Conservation (phyloP, 2,888 invertebrate species). For the Leptopilina drosophilae region DNA sequence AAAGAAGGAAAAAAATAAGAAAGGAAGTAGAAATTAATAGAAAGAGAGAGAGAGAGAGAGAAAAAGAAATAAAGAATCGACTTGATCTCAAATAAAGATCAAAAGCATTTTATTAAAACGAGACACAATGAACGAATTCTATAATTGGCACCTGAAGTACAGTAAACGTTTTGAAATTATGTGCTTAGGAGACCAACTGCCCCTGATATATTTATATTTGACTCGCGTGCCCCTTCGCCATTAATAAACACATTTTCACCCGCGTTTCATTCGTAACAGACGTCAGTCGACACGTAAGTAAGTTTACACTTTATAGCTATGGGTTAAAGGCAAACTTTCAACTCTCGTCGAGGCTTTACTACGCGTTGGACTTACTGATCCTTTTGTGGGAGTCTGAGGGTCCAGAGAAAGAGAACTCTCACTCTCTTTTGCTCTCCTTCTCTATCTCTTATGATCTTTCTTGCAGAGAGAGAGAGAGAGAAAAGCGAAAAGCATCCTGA, state of each 20-base stretch:
- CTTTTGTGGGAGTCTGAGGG: constrained; percentile 43
- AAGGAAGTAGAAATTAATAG: no score
- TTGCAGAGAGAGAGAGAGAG: no score
- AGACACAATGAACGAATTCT: background rate
- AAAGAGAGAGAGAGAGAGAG: no score
- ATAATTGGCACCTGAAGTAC: background rate
- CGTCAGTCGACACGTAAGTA: constrained; percentile 30
- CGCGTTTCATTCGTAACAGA: constrained; percentile 19
- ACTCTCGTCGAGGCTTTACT: constrained; percentile 35
- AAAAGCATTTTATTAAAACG: background rate
- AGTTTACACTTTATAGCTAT: constrained; percentile 36
- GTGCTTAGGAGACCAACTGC: background rate
- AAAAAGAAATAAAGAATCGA: no score
- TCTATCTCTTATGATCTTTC: no score
- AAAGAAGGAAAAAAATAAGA: no score
- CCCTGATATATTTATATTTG: constrained; percentile 11
- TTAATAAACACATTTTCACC: constrained; percentile 28
- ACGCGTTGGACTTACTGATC: constrained; percentile 41
- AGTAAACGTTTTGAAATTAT: background rate
- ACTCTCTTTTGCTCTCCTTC: no score
- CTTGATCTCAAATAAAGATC: background rate
- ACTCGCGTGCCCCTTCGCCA: constrained; percentile 28
- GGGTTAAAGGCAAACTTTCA: constrained; percentile 33
- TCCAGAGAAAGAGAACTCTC: constrained; percentile 32
- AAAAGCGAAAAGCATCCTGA: constrained; percentile 41